These are phyloP conservation scores for Acleris literana DNA, from an alignment of 2,888 invertebrate genomes.

Conservation along the genomic window DNA sequence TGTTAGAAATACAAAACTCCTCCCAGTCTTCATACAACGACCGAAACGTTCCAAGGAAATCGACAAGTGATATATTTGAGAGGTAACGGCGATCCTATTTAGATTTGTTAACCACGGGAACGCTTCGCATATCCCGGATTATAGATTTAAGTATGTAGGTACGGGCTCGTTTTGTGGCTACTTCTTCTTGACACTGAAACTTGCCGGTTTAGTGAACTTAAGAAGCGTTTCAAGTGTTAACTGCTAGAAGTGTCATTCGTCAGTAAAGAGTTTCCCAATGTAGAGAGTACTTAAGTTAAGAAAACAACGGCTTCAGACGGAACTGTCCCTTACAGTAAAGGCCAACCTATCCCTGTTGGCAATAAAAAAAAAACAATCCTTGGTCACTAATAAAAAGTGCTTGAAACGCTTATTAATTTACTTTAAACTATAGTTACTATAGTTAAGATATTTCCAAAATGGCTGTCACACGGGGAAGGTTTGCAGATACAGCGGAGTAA, in stretches of 20 bases:
- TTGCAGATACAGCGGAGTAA: no score
- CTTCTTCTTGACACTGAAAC: constrained; percentile 14
- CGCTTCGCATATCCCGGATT: constrained; percentile 29
- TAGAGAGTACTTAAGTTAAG: no score
- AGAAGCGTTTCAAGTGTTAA: not conserved
- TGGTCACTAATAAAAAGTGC: not conserved
- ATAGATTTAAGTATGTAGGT: constrained; percentile 30
- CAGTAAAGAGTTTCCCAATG: not conserved
- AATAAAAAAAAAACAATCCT: no score
- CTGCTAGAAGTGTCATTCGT: not conserved
- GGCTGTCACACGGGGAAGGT: not conserved
- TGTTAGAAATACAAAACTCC: no score
- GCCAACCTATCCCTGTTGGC: no score
- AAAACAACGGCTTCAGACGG: no score
- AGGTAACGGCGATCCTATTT: constrained; percentile 19
- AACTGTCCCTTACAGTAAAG: no score
- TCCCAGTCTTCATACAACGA: no score
- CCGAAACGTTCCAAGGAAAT: no score
- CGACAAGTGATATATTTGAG: not conserved
- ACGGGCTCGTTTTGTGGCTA: not conserved
- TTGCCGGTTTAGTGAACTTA: not conserved
- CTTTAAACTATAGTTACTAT: not conserved
- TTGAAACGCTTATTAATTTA: not conserved
- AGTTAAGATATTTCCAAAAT: not conserved
- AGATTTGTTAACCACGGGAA: constrained; percentile 24